Percentiles rank a stretch among this genome's conserved stretches.
Evolutionary conservation across 2,113 vertebrate species (phyloP).

Genomic region (Phalacrocorax aristotelis): DNA sequence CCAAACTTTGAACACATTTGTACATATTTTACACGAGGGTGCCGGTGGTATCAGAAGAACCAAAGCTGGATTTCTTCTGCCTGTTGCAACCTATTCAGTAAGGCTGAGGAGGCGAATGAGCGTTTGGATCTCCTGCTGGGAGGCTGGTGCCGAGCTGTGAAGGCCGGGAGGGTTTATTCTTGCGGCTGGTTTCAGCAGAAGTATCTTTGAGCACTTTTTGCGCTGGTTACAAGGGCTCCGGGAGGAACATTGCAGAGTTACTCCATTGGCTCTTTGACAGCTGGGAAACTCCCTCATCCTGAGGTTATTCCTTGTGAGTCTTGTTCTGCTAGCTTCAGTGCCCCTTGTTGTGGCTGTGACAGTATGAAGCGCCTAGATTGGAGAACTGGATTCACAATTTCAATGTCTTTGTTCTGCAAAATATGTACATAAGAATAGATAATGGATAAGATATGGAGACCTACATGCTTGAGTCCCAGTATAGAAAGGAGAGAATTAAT

Average conservation of each 20-base stretch:
- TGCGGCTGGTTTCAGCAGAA: neutral
- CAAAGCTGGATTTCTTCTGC: neutral
- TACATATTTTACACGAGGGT: neutral
- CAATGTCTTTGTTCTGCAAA: constrained; percentile 35
- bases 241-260: neutral
- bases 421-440: neutral
- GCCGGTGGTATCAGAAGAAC: neutral
- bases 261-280: neutral
- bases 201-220: neutral
- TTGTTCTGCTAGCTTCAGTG: neutral
- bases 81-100: neutral
- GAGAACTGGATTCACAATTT: neutral
- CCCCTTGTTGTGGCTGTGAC: constrained; percentile 1
- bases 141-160: neutral
- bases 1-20: neutral
- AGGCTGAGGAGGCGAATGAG: neutral
- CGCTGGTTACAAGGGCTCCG: neutral
- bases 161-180: neutral
- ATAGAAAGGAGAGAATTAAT: neutral
- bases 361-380: neutral
- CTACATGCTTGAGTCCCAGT: neutral
- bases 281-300: neutral
- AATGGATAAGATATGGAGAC: neutral
- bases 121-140: rapidly evolving
- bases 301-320: constrained; percentile 31